These are phyloP conservation scores for Ciconia maguari DNA, from an alignment of 2,113 vertebrate genomes.

Conservation along the genomic window DNA sequence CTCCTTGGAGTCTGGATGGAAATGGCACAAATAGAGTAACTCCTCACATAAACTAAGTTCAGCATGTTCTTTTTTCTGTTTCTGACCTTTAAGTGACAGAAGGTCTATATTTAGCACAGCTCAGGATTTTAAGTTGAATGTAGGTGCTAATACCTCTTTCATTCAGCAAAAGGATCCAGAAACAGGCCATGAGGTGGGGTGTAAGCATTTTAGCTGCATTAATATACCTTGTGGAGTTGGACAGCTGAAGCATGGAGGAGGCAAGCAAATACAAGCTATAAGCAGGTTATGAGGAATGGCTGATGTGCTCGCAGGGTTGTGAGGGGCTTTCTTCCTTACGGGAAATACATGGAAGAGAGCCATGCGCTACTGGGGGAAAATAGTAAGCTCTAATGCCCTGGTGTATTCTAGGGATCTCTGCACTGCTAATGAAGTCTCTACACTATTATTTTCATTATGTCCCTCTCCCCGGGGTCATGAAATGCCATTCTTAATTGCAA, in stretches of 20 bases:
- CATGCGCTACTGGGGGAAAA: rapidly evolving
- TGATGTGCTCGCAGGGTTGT: neutral
- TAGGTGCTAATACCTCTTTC: neutral
- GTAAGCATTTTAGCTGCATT: neutral
- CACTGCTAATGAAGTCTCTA: neutral
- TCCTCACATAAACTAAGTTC: neutral
- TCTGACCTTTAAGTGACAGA: neutral
- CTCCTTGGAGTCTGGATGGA: neutral
- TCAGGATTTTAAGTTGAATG: neutral
- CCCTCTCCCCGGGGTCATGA: neutral
- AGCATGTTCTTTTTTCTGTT: neutral
- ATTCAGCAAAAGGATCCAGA: neutral
- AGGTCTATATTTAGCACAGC: neutral
- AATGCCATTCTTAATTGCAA: neutral
- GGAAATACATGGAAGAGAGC: rapidly evolving
- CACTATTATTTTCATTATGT: neutral
- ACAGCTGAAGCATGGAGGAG: neutral
- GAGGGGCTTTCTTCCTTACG: neutral
- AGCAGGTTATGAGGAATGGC: neutral
- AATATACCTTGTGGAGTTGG: neutral
- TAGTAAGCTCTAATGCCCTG: neutral
- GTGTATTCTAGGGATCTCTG: neutral
- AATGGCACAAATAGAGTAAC: neutral
- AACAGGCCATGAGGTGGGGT: neutral
- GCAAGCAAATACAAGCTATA: neutral